Base-by-base conservation (phyloP, 1,140 invertebrate species). In the Drosophila nebulosa region DNA sequence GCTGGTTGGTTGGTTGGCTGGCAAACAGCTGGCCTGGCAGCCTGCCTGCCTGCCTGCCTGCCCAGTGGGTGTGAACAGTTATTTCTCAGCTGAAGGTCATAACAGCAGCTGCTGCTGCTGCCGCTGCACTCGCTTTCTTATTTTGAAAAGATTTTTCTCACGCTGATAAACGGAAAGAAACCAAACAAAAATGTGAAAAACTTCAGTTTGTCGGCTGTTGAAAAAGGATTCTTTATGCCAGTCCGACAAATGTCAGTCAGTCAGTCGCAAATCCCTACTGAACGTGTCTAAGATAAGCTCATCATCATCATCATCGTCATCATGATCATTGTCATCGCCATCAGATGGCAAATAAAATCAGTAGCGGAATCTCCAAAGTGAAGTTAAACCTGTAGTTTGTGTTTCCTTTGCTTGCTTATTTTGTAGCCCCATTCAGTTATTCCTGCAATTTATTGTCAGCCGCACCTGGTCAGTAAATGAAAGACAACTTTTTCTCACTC, bases 241-340 rank as follows among this genome's bases (percentile, higher is more conserved):
- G 39, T 46, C 39, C 39, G 77, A 85, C 73, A 86, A 86, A 80
- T 86, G 77, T 85, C 81, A 80, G 73, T 75, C 79, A 83, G 79
- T 75, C 79, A 83, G 79, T 60, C 66, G 74, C 58, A 76, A 83
- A 70, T 84, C 79, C 79, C 79, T 46, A 46, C 39, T 85, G 76
- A 79, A 79, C 79, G 79, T 84, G 75, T 70, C 73, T 69, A 59
- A 86, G 80, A 80, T 85, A 84, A 85, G 74, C 73, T 68, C 80
- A 46, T 59, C 74, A 53, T 55, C 62, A 66, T 32, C 30, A 10
- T 32, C 30, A 30, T 27, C 26, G 26, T 27, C 26, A 10, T 32
- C 30, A 30, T 27, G 5, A 7, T 27, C 26, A 46, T 59, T 69
- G 50, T 55, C 62, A 66, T 32, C 10, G 10, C 12, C 30, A 66